Base-by-base conservation (phyloP, 2,113 vertebrate species). In the Dunckerocampus dactyliophorus region DNA sequence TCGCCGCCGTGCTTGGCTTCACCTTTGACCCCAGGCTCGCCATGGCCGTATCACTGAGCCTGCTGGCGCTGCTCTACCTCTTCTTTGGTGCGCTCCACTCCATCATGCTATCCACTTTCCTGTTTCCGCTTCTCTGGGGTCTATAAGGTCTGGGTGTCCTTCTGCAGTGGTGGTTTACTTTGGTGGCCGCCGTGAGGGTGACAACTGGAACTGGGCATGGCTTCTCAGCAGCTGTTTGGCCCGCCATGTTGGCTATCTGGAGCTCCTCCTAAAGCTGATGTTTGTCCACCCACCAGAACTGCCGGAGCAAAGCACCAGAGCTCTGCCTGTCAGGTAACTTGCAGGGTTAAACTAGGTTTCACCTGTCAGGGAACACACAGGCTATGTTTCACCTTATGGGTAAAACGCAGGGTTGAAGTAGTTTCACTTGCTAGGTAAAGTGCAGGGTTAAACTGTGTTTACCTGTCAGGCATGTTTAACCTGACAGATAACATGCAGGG, bases 171-270 rank as follows among this genome's bases (percentile, higher is more conserved):
- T 94, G 65, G 93, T 98, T 79, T 98, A 97, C 81, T 99, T 98
- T 11, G 96, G 97, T 14, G 94, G 96, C 16, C 92, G 93, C 1
- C 89, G 92, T 55, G 96, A 98, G 83, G 95, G 96, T 0, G 96
- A 98, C 66, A 93, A 88, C 46, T 99, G 96, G 97, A 95, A 88
- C 22, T 99, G 97, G 97, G 94, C 94, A 17, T 98, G 95, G 97
- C 85, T 95, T 1, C 77, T 98, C 55, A 98, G 96, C 81, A 93
- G 92, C 8, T 88, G 91, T 0, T 67, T 99, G 88, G 97, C 96
- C 0, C 93, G 95, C 42, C 96, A 98, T 60, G 90, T 97, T 22
- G 93, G 95, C 0, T 99, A 99, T 56, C 82, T 98, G 86, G 93
- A 98, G 75, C 86, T 99, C 59, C 93, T 99, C 55, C 93, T 98